A percentile compares a stretch with the other conserved stretches of the same genome.
phyloP scores from a whole-genome alignment of 1,140 invertebrate genomes.

The Belonocnema kinseyi region DNA sequence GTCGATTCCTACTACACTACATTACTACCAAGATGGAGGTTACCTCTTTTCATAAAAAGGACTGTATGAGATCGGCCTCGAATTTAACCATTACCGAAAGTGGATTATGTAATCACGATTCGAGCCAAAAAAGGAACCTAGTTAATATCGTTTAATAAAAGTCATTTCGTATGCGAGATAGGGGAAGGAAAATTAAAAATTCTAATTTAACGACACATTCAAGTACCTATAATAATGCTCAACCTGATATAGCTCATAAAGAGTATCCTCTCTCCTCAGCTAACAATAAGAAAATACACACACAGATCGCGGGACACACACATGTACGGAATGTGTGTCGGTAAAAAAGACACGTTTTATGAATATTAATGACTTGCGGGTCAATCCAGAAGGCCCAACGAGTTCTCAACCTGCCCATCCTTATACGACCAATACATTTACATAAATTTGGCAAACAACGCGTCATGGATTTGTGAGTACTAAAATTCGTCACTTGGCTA shows the following conservation, averaged over 20 bases:
- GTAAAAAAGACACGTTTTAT: conserved; percentile 54
- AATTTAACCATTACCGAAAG: background rate
- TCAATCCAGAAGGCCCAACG: conserved; percentile 55
- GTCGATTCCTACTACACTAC: too few species aligned
- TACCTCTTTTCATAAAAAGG: too few species aligned
- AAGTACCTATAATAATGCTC: background rate
- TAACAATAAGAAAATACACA: conserved; percentile 15
- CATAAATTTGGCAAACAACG: conserved; percentile 72
- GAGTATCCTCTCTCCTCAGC: background rate
- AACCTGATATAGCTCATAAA: background rate
- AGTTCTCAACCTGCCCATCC: conserved; percentile 19
- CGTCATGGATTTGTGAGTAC: conserved; percentile 58
- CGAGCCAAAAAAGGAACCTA: background rate
- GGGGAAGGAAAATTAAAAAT: background rate
- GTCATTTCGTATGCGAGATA: background rate
- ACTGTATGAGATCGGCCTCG: background rate
- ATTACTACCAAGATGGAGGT: too few species aligned
- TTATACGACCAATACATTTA: conserved; percentile 55
- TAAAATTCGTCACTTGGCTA: conserved; percentile 15
- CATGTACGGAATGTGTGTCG: background rate
- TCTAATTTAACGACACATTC: background rate
- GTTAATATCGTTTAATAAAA: background rate
- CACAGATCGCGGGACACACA: background rate
- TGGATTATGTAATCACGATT: background rate
- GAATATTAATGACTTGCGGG: conserved; percentile 66